Evolutionary conservation across 1,140 invertebrate genomes (phyloP).

Genomic region (Cylas formicarius): DNA sequence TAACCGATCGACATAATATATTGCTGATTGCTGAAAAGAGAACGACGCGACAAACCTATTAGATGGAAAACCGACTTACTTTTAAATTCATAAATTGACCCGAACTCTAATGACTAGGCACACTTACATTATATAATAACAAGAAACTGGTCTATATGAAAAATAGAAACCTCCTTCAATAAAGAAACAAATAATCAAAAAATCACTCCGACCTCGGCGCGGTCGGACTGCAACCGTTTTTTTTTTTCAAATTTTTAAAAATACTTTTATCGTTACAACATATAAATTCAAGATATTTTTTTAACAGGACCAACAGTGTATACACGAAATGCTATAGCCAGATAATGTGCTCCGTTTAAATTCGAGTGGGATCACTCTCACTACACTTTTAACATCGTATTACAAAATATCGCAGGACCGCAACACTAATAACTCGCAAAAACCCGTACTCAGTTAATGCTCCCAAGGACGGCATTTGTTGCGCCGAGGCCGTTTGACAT

Average conservation of each 20-base stretch:
- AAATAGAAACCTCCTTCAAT: conserved; percentile 44
- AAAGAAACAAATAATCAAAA: conserved; percentile 38
- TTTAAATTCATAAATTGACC: conserved; percentile 39
- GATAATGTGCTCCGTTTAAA: conserved; percentile 43
- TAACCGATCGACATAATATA: conserved; percentile 17
- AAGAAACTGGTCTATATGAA: conserved; percentile 45
- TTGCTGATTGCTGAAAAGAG: conserved; percentile 2
- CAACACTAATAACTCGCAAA: conserved; percentile 19
- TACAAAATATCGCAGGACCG: conserved; percentile 34
- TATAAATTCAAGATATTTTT: conserved; percentile 41
- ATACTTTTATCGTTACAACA: conserved; percentile 40
- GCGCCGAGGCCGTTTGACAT: not conserved
- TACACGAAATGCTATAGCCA: conserved; percentile 42
- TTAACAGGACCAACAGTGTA: conserved; percentile 45
- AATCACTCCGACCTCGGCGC: conserved; percentile 23
- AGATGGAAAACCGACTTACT: too few relatives aligned
- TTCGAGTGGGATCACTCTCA: conserved; percentile 37
- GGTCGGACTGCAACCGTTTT: conserved; percentile 36
- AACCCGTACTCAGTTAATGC: conserved; percentile 1
- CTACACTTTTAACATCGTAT: conserved; percentile 37
- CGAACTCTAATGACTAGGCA: conserved; percentile 44
- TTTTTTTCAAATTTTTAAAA: conserved; percentile 41
- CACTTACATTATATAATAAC: conserved; percentile 45
- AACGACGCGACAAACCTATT: conserved; percentile 7
- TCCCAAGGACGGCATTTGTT: not conserved